Percentiles rank a stretch among this genome's conserved stretches.
phyloP scores from a whole-genome alignment of 1,140 invertebrate species.

The Nylanderia fulva region DNA sequence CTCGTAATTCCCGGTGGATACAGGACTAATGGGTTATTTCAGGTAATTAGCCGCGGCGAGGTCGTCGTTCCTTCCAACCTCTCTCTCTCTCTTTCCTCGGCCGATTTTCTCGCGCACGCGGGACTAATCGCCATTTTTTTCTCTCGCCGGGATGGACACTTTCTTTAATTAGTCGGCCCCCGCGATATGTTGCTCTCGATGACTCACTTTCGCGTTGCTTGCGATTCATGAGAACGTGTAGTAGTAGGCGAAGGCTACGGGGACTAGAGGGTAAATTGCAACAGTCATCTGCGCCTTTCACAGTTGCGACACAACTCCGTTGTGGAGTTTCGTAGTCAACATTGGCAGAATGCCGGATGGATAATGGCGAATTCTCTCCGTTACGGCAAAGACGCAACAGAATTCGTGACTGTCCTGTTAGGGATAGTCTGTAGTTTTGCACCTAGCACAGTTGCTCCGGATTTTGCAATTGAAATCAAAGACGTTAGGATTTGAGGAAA shows the following conservation, averaged over 20 bases:
- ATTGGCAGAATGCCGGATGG: constrained; percentile 31
- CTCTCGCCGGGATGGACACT: neutral
- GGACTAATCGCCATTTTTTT: constrained; percentile 32
- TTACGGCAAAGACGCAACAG: constrained; percentile 16
- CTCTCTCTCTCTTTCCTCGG: constrained; percentile 8
- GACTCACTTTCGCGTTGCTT: constrained; percentile 30
- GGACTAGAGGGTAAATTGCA: constrained; percentile 58
- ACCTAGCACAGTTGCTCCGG: neutral
- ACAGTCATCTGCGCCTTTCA: constrained; percentile 50
- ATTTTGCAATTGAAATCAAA: constrained; percentile 6
- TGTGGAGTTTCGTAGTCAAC: constrained; percentile 47
- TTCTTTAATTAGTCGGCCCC: constrained; percentile 46
- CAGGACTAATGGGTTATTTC: constrained; percentile 83
- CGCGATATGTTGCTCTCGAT: constrained; percentile 8
- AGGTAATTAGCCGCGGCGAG: constrained; percentile 80
- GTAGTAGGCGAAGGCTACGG: constrained; percentile 37
- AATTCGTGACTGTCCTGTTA: constrained; percentile 36
- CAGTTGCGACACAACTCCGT: constrained; percentile 45
- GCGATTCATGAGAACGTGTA: constrained; percentile 30
- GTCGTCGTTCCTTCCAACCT: constrained; percentile 64
- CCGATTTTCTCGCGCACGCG: constrained; percentile 34
- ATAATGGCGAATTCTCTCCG: constrained; percentile 44
- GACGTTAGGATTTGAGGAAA: neutral
- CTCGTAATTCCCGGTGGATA: constrained; percentile 79
- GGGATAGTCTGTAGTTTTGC: too few relatives aligned